phyloP scores from a whole-genome alignment of 2,113 vertebrate species.

The Ameiurus melas region DNA sequence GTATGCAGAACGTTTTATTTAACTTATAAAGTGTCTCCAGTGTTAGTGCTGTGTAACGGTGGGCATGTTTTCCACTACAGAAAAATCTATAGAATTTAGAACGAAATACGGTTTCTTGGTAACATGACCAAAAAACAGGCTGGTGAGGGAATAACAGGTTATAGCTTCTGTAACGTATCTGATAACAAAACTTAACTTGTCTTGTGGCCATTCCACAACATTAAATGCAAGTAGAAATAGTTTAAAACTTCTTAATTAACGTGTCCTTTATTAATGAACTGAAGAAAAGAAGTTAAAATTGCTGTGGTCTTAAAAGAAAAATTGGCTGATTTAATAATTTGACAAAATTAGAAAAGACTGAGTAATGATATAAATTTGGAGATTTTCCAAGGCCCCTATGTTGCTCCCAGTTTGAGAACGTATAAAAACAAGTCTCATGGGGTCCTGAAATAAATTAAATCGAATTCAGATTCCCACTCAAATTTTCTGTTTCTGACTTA shows the following conservation, averaged over 20 bases:
- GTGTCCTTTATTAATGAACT: neutral
- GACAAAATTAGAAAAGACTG: neutral
- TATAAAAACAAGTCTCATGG: no score
- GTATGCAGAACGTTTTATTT: neutral
- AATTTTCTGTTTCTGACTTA: no score
- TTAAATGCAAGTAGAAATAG: neutral
- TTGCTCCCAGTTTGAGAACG: neutral
- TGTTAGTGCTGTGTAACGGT: neutral
- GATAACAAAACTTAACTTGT: no score
- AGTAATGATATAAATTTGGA: neutral
- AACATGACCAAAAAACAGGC: no score
- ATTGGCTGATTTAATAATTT: neutral
- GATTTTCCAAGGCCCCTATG: neutral
- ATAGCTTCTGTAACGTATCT: neutral
- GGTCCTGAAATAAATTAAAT: neutral
- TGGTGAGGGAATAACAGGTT: no score
- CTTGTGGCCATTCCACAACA: neutral
- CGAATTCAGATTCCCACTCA: neutral
- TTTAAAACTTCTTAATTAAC: neutral
- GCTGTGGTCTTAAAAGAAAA: neutral
- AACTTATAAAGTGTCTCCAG: neutral
- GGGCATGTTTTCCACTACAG: neutral
- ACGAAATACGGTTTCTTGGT: no score
- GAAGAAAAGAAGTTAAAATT: neutral
- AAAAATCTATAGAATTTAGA: no score